These are phyloP conservation scores for Schizopygopsis malacanthus DNA, from an alignment of 2,797 vertebrate species.

Conservation along the genomic window DNA sequence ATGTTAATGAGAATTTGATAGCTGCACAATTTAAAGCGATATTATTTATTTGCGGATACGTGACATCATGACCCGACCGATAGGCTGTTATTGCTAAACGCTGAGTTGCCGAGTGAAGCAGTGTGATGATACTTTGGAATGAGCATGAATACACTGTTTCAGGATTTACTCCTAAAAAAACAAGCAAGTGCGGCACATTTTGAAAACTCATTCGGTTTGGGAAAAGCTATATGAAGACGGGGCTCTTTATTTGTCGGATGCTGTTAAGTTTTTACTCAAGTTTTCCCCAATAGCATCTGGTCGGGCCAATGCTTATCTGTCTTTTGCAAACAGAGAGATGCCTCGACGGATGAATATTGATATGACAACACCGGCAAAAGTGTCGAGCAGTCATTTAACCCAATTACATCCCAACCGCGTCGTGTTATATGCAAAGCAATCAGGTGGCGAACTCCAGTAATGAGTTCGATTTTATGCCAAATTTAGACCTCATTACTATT, in stretches of 20 bases:
- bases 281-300: neutral
- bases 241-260: slow-evolving; percentile 12
- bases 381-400: slow-evolving; percentile 83
- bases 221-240: slow-evolving; percentile 6
- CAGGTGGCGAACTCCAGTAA: slow-evolving; percentile 94
- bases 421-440: slow-evolving; percentile 94
- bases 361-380: slow-evolving; percentile 67
- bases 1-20: slow-evolving; percentile 46
- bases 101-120: neutral
- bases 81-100: neutral
- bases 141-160: neutral
- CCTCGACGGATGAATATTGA: slow-evolving; percentile 72
- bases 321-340: slow-evolving; percentile 35
- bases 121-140: slow-evolving; percentile 5
- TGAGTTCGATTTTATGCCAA: slow-evolving; percentile 99
- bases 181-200: neutral
- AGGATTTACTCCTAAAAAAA: neutral
- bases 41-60: neutral
- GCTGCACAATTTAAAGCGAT: slow-evolving; percentile 42
- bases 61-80: neutral
- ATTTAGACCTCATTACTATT: slow-evolving; percentile 93
- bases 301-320: slow-evolving; percentile 7
- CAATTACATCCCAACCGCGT: slow-evolving; percentile 91
- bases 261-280: neutral
- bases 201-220: slow-evolving; percentile 28